phyloP scores from a whole-genome alignment of 2,888 invertebrate genomes.

The Phaedon cochleariae region DNA sequence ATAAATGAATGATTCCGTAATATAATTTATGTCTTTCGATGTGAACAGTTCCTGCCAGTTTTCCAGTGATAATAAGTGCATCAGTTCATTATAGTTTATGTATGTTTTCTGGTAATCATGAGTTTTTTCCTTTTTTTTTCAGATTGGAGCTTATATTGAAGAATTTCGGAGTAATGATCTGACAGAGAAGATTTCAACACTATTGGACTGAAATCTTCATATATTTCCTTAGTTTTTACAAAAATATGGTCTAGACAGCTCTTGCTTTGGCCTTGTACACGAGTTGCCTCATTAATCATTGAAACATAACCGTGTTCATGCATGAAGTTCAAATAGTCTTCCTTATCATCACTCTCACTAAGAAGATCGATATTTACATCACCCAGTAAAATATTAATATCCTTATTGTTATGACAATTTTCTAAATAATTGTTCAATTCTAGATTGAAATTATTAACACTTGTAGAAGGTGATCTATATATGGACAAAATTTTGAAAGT shows the following conservation, averaged over 20 bases:
- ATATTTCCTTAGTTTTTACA: conserved; percentile 10
- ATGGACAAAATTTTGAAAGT: conserved; percentile 8
- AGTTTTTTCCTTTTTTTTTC: neutral
- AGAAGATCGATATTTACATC: conserved; percentile 6
- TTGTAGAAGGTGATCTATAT: conserved; percentile 12
- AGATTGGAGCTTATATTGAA: neutral
- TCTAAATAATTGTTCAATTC: conserved; percentile 9
- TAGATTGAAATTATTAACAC: conserved; percentile 2
- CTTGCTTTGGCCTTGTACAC: conserved; percentile 7
- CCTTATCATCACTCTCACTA: conserved; percentile 7
- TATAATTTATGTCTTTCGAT: conserved; percentile 9
- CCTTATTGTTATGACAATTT: conserved; percentile 3
- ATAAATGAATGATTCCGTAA: conserved; percentile 6
- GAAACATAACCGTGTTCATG: conserved; percentile 9
- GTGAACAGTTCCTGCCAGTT: conserved; percentile 1
- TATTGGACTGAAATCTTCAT: conserved; percentile 1
- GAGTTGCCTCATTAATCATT: conserved; percentile 14
- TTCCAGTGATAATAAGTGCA: neutral
- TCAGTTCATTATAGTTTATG: conserved; percentile 5
- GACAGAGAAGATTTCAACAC: neutral
- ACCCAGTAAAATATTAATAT: conserved; percentile 9
- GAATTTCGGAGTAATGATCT: neutral
- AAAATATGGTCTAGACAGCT: conserved; percentile 15
- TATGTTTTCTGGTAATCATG: conserved; percentile 8
- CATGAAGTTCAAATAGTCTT: conserved; percentile 3